Evolutionary conservation across 1,140 invertebrate genomes (phyloP).

Genomic region (Chironomus striatipennis): DNA sequence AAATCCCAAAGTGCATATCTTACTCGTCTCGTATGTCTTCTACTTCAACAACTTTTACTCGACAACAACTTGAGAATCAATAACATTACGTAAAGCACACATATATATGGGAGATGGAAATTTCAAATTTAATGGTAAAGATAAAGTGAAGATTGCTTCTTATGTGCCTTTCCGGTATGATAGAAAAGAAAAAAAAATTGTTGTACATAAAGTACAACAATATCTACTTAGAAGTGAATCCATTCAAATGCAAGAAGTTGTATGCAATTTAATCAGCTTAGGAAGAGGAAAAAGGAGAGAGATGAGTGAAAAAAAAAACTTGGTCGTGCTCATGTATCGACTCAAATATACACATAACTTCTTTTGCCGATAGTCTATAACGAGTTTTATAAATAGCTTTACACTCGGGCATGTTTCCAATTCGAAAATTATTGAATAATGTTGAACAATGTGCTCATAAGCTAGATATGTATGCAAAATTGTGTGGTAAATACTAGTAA

Average conservation of each 20-base stretch:
- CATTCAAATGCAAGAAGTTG: constrained; percentile 13
- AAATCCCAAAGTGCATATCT: too few relatives aligned
- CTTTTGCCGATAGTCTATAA: background rate
- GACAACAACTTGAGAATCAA: too few relatives aligned
- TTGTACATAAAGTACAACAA: background rate
- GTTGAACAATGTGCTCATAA: background rate
- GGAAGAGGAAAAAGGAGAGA: background rate
- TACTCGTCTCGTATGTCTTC: too few relatives aligned
- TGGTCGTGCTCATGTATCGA: background rate
- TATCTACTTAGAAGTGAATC: background rate
- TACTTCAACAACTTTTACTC: too few relatives aligned
- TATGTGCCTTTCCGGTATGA: background rate
- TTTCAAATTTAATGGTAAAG: background rate
- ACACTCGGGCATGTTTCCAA: background rate
- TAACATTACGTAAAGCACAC: too few relatives aligned
- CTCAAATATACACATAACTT: background rate
- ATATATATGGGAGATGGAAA: background rate
- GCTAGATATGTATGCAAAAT: background rate
- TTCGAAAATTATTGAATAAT: constrained; percentile 10
- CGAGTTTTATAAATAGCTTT: background rate
- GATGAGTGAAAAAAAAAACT: background rate
- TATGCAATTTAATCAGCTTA: constrained; percentile 3
- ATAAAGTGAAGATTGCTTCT: background rate
- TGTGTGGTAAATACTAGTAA: background rate
- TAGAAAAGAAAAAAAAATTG: background rate